These are phyloP conservation scores for Chromobotia macracanthus DNA, from an alignment of 2,797 vertebrate species.

Conservation along the genomic window DNA sequence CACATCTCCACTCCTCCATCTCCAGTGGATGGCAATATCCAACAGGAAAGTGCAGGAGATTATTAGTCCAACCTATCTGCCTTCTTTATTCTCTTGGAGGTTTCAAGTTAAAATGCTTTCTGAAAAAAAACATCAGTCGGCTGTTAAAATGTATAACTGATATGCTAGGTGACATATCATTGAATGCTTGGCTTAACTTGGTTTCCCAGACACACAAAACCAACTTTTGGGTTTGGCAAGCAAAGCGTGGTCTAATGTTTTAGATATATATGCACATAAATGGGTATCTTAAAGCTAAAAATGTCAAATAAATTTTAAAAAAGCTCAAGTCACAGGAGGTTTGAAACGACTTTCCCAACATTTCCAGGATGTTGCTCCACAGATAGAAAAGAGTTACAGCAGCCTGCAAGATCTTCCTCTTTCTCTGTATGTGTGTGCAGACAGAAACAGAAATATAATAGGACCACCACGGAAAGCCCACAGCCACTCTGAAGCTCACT, in stretches of 20 bases:
- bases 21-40: not conserved
- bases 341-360: slow-evolving; percentile 15
- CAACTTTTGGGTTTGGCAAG: slow-evolving; percentile 46
- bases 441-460: not conserved
- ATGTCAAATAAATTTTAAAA: slow-evolving; percentile 23
- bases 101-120: not conserved
- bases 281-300: slow-evolving; percentile 25
- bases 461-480: slow-evolving; percentile 10
- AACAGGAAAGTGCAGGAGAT: not conserved
- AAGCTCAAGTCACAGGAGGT: slow-evolving; percentile 19
- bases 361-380: slow-evolving; percentile 27
- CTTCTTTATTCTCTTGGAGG: not conserved
- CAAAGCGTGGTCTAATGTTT: slow-evolving; percentile 51
- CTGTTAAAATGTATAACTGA: slow-evolving; percentile 6
- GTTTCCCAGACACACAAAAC: slow-evolving; percentile 54
- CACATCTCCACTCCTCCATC: not conserved
- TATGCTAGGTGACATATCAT: slow-evolving; percentile 64
- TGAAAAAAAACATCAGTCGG: not conserved
- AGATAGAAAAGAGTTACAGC: slow-evolving; percentile 26
- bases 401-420: slow-evolving; percentile 33
- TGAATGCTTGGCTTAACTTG: slow-evolving; percentile 58
- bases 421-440: not conserved
- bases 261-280: slow-evolving; percentile 43
- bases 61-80: not conserved
- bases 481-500: slow-evolving; percentile 1